A percentile compares a stretch with the other conserved stretches of the same genome.
phyloP scores from a whole-genome alignment of 2,888 invertebrate genomes.

The Agrotis exclamationis region DNA sequence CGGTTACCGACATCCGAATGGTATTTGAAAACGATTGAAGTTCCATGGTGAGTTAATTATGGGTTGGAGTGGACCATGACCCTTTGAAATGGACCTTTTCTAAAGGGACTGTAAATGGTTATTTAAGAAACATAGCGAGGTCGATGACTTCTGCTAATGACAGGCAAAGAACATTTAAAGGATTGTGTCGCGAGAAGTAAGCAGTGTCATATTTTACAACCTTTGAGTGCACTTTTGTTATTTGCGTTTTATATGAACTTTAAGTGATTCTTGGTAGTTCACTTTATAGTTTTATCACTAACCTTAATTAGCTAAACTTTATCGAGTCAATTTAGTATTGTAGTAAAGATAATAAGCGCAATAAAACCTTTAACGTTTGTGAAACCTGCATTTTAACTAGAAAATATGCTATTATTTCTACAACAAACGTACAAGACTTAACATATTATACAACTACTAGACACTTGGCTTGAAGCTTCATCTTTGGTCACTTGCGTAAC shows the following conservation, averaged over 20 bases:
- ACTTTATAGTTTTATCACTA: constrained; percentile 4
- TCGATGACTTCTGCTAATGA: constrained; percentile 74
- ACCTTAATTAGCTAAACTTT: constrained; percentile 1
- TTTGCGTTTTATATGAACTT: constrained; percentile 21
- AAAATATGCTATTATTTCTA: not conserved
- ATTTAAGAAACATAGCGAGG: constrained; percentile 75
- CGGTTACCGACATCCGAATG: constrained; percentile 63
- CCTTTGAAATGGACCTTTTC: constrained; percentile 77
- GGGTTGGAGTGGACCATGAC: constrained; percentile 81
- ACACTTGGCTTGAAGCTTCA: not conserved
- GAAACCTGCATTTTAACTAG: constrained; percentile 9
- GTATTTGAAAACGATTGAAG: constrained; percentile 79
- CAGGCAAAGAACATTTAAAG: constrained; percentile 66
- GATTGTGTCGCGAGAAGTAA: constrained; percentile 54
- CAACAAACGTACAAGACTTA: not conserved
- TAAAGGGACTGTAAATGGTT: constrained; percentile 73
- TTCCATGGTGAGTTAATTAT: constrained; percentile 86
- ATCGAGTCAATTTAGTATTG: not conserved
- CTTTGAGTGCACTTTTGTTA: constrained; percentile 15
- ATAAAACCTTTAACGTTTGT: not conserved
- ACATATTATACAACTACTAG: not conserved
- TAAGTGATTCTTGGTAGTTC: constrained; percentile 3
- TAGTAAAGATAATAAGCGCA: not conserved
- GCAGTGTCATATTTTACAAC: constrained; percentile 46
- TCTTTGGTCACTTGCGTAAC: constrained; percentile 5